Base-by-base conservation (phyloP, 2,113 vertebrate genomes). In the Vidua chalybeata region DNA sequence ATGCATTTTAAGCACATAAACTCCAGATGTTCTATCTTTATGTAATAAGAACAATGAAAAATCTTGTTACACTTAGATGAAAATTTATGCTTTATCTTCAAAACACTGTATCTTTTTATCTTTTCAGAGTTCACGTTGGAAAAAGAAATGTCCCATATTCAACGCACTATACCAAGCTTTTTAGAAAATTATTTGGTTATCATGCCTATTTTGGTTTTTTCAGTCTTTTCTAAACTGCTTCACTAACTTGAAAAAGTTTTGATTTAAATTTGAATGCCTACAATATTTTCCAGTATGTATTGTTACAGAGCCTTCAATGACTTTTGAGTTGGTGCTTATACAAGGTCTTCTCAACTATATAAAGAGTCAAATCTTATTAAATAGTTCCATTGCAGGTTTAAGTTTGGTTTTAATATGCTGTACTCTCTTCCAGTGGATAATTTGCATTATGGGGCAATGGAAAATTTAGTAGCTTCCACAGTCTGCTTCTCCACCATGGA, bases 381-480 rank as follows among this genome's bases (percentile, higher is more conserved):
- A 68, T 15, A 64, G 16, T 55, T 68, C 5, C 35, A 10, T 6
- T 89, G 7, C 1, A 41, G 23, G 7, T 55, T 56, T 61, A 49
- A 48, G 23, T 27, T 45, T 9, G 1, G 30, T 58, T 63, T 85
- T 48, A 62, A 16, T 45, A 17, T 78, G 30, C 6, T 59, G 35
- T 14, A 66, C 6, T 79, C 15, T 39, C 8, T 94, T 96, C 49
- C 55, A 89, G 56, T 66, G 17, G 64, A 41, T 73, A 89, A 62
- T 89, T 92, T 94, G 35, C 87, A 94, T 39, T 41, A 41, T 41
- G 77, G 89, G 79, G 52, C 11, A 83, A 55, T 61, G 24, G 77
- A 87, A 95, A 94, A 91, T 52, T 30, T 68, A 56, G 15, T 76
- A 48, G 78, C 46, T 68, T 30, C 43, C 35, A 72, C 45, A 56